Evolutionary conservation across 1,140 invertebrate species (phyloP).

Genomic region (Anoplophora glabripennis): DNA sequence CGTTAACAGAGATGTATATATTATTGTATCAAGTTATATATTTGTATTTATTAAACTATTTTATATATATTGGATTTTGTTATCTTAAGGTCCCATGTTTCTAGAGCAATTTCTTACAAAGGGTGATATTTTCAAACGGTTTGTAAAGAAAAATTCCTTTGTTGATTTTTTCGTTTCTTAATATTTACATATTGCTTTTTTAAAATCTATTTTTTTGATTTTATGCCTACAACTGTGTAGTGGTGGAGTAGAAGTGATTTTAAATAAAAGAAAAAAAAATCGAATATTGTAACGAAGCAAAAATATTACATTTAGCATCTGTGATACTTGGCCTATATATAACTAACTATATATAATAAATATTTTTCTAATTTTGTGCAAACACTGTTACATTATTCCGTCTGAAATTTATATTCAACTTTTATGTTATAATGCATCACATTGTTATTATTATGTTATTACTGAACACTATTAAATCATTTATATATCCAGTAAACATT

Average conservation of each 20-base stretch:
- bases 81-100: too few relatives aligned
- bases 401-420: conserved; percentile 8
- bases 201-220: too few relatives aligned
- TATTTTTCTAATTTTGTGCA: conserved; percentile 9
- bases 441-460: conserved; percentile 9
- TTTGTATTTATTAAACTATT: conserved; percentile 7
- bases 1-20: not conserved
- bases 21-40: not conserved
- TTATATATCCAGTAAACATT: not conserved
- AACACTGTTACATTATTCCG: conserved; percentile 6
- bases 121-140: too few relatives aligned
- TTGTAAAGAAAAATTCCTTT: too few relatives aligned
- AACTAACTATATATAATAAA: conserved; percentile 9
- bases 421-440: conserved; percentile 2
- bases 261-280: not conserved
- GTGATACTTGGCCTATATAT: conserved; percentile 10
- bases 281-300: conserved; percentile 1
- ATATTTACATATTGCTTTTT: too few relatives aligned
- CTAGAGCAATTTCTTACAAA: too few relatives aligned
- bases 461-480: conserved; percentile 10
- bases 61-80: conserved; percentile 6
- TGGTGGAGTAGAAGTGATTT: too few relatives aligned
- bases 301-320: conserved; percentile 5
- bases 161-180: too few relatives aligned
- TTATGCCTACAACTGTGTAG: too few relatives aligned